Evolutionary conservation across 2,113 vertebrate genomes (phyloP).

Genomic region (Empidonax alnorum): DNA sequence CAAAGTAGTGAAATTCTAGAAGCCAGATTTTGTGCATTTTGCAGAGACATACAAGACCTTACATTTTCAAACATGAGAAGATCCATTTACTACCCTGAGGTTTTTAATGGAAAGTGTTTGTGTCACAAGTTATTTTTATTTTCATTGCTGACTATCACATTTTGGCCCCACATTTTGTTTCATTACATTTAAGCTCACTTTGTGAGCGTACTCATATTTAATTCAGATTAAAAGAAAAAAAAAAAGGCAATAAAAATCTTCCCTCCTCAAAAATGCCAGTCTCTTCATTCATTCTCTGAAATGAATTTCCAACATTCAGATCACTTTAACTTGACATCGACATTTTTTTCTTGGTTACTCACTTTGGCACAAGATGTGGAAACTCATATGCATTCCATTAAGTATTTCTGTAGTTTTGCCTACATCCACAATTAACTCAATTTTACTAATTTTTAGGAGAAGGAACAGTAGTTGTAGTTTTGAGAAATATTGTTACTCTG

Average conservation of each 20-base stretch:
- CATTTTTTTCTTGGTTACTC: neutral
- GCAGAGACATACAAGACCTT: neutral
- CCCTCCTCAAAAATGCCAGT: neutral
- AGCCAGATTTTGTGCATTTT: constrained; percentile 2
- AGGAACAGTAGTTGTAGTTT: neutral
- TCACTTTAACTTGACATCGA: neutral
- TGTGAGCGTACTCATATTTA: neutral
- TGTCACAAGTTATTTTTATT: neutral
- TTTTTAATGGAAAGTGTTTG: neutral
- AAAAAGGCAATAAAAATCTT: neutral
- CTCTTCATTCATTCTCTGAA: neutral
- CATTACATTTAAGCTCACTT: neutral
- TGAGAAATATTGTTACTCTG: neutral
- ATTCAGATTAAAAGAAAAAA: neutral
- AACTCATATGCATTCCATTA: neutral
- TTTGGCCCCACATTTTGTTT: neutral
- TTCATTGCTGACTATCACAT: neutral
- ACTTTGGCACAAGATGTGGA: neutral
- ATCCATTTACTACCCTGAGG: neutral
- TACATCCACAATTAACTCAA: neutral
- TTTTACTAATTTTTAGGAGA: neutral
- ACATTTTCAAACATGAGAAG: neutral
- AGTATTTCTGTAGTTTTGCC: neutral
- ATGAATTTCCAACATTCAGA: neutral
- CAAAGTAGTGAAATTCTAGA: constrained; percentile 1